Evolutionary conservation across 2,888 invertebrate species (phyloP).

Genomic region (Notocelia uddmanniana): DNA sequence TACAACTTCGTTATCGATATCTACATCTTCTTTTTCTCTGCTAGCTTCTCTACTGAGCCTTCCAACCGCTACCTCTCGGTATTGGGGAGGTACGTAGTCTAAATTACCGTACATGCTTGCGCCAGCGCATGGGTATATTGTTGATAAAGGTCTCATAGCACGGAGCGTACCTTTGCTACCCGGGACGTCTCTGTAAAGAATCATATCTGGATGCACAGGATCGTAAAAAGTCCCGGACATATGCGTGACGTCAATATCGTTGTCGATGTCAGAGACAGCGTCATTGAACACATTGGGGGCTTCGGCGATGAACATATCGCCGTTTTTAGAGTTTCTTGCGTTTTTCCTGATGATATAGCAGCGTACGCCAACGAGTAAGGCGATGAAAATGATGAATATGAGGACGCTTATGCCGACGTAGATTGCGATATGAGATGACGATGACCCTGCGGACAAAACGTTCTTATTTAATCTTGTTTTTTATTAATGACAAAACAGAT

Average conservation of each 20-base stretch:
- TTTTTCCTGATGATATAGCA: conserved; percentile 64
- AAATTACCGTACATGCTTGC: conserved; percentile 78
- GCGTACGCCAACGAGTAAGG: conserved; percentile 59
- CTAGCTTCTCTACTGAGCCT: conserved; percentile 56
- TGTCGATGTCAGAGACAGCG: conserved; percentile 76
- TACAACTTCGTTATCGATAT: conserved; percentile 64
- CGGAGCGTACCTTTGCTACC: conserved; percentile 72
- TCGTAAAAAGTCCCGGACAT: conserved; percentile 82
- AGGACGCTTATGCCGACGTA: conserved; percentile 64
- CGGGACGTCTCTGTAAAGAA: conserved; percentile 74
- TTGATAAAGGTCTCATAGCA: conserved; percentile 79
- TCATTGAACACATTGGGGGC: conserved; percentile 79
- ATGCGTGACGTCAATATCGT: conserved; percentile 77
- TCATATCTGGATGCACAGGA: conserved; percentile 80
- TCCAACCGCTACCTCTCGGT: conserved; percentile 60
- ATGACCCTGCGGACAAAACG: conserved; percentile 57
- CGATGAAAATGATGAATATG: conserved; percentile 58
- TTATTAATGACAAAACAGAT: not conserved
- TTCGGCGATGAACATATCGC: conserved; percentile 79
- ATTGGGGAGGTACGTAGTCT: conserved; percentile 69
- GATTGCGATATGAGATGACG: conserved; percentile 52
- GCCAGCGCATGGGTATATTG: conserved; percentile 75
- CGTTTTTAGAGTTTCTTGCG: conserved; percentile 70
- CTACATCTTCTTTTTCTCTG: conserved; percentile 65
- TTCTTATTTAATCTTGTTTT: not conserved